These are phyloP conservation scores for Acropora tenuis DNA, from an alignment of 64 coral and sea anemone genomes.

Conservation along the genomic window DNA sequence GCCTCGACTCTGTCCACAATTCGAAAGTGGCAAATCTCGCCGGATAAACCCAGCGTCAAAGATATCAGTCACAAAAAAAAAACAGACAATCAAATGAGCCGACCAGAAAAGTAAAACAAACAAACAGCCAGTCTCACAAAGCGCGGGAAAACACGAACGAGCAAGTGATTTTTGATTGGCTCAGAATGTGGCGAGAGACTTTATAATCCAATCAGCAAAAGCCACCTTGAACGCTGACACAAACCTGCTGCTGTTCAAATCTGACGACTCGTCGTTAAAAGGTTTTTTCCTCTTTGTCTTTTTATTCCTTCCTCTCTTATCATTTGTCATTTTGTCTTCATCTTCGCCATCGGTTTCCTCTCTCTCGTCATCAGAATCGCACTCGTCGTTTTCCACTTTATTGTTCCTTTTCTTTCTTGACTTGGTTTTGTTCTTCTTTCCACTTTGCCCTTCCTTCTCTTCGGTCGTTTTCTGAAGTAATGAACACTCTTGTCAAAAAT, in stretches of 20 bases:
- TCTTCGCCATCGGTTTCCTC: slow-evolving; percentile 60
- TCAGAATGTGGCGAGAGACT: no score
- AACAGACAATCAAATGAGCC: no score
- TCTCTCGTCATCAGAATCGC: slow-evolving; percentile 32
- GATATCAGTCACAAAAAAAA: no score
- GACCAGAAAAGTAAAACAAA: no score
- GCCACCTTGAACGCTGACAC: not conserved
- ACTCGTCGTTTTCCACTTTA: slow-evolving; percentile 53
- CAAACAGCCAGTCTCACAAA: no score
- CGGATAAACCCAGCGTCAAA: no score
- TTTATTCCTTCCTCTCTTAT: slow-evolving; percentile 14
- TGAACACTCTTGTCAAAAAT: not conserved
- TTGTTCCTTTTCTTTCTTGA: slow-evolving; percentile 22
- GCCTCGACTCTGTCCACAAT: no score
- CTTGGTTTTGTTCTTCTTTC: slow-evolving; percentile 55
- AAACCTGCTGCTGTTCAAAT: slow-evolving; percentile 34
- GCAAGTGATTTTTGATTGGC: no score
- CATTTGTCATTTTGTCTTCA: slow-evolving; percentile 4
- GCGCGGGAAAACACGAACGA: no score
- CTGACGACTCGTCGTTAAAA: slow-evolving; percentile 4
- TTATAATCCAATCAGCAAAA: no score
- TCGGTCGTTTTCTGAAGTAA: slow-evolving; percentile 26
- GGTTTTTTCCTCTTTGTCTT: not conserved
- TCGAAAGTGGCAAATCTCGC: no score
- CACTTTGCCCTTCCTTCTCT: slow-evolving; percentile 44